These are phyloP conservation scores for Tethea ocularis DNA, from an alignment of 2,888 invertebrate genomes.

Conservation along the genomic window DNA sequence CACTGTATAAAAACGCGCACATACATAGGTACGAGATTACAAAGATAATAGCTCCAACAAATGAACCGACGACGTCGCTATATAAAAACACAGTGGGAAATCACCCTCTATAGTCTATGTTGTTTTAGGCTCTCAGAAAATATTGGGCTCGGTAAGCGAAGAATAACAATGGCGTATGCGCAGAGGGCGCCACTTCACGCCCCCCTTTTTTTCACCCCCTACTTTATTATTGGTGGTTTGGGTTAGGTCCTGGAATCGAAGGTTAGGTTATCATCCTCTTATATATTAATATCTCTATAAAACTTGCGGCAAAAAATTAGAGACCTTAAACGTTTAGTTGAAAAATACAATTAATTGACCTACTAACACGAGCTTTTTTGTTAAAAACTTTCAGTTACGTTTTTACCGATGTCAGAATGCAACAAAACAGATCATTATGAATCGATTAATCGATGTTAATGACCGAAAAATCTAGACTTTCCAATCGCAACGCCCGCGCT, in stretches of 20 bases:
- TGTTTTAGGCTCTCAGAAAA: conserved; percentile 72
- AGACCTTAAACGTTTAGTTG: neutral
- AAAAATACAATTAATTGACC: neutral
- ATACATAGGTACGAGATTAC: conserved; percentile 21
- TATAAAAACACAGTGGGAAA: conserved; percentile 57
- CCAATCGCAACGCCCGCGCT: conserved; percentile 22
- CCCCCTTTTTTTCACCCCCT: conserved; percentile 3
- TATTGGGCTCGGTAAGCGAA: conserved; percentile 70
- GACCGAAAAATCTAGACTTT: conserved; percentile 34
- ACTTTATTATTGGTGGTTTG: neutral
- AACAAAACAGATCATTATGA: neutral
- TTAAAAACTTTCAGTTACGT: conserved; percentile 3
- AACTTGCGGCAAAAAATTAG: neutral
- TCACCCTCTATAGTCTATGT: conserved; percentile 47
- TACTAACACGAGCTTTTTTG: neutral
- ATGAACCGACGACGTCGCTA: conserved; percentile 53
- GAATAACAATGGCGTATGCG: conserved; percentile 59
- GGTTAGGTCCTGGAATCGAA: neutral
- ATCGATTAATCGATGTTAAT: conserved; percentile 20
- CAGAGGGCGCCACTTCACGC: conserved; percentile 13
- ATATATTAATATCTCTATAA: no score
- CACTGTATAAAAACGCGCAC: conserved; percentile 29
- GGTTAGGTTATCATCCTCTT: neutral
- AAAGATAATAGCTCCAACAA: conserved; percentile 55
- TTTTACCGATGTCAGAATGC: conserved; percentile 11